These are phyloP conservation scores for Cantharis nigra DNA, from an alignment of 2,888 invertebrate species.

Conservation along the genomic window DNA sequence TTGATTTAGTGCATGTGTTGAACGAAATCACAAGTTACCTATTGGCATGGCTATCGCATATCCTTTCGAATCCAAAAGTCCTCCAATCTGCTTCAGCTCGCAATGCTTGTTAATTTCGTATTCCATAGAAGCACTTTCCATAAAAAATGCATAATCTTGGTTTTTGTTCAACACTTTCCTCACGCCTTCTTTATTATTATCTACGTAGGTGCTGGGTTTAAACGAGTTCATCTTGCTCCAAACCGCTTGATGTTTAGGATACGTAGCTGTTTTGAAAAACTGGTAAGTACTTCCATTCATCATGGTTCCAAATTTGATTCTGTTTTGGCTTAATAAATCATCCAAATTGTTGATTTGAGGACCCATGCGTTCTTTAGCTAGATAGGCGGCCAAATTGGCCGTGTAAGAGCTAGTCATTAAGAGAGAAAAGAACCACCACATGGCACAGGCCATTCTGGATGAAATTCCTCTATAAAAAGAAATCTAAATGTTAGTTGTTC, in stretches of 20 bases:
- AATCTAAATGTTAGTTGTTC: not conserved
- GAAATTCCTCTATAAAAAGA: conserved; percentile 73
- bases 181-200: conserved; percentile 83
- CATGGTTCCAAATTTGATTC: conserved; percentile 92
- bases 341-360: conserved; percentile 89
- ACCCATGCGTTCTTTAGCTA: conserved; percentile 87
- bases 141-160: conserved; percentile 87
- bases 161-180: conserved; percentile 82
- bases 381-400: conserved; percentile 91
- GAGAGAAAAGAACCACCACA: conserved; percentile 93
- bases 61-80: conserved; percentile 84
- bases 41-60: conserved; percentile 93
- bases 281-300: conserved; percentile 88
- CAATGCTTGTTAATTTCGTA: conserved; percentile 84
- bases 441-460: conserved; percentile 83
- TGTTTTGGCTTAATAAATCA: conserved; percentile 88
- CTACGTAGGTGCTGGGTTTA: conserved; percentile 79
- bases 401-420: conserved; percentile 94
- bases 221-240: conserved; percentile 73
- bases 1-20: not conserved
- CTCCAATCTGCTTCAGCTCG: conserved; percentile 80
- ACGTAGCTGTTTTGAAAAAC: conserved; percentile 69
- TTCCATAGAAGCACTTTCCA: conserved; percentile 96
- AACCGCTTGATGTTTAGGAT: conserved; percentile 37
- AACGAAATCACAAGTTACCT: conserved; percentile 60